phyloP scores from a whole-genome alignment of 2,888 invertebrate genomes.

The Parnassius orleans region DNA sequence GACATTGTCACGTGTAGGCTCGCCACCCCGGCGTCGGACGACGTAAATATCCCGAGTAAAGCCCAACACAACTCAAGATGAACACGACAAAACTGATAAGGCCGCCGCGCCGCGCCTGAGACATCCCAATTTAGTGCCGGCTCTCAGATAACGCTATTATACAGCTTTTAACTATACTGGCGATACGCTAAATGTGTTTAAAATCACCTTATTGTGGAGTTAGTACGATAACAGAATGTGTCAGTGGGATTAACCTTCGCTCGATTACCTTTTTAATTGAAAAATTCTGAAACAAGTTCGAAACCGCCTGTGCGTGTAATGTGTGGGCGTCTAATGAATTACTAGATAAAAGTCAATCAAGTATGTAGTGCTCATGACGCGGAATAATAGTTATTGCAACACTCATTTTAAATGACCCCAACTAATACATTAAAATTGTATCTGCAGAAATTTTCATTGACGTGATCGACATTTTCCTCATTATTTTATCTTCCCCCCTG shows the following conservation, averaged over 20 bases:
- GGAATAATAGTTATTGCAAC: slow-evolving; percentile 23
- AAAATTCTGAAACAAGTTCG: slow-evolving; percentile 27
- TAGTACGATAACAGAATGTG: slow-evolving; percentile 50
- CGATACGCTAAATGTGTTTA: slow-evolving; percentile 77
- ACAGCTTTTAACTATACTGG: slow-evolving; percentile 79
- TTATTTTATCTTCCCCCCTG: too few relatives aligned
- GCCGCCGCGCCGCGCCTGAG: slow-evolving; percentile 65
- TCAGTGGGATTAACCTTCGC: slow-evolving; percentile 43
- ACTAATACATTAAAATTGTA: too few relatives aligned
- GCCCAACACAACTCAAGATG: slow-evolving; percentile 80
- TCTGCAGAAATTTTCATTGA: too few relatives aligned
- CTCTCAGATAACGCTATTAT: slow-evolving; percentile 78
- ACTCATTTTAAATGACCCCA: neutral
- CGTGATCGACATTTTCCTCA: too few relatives aligned
- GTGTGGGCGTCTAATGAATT: slow-evolving; percentile 25
- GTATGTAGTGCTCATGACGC: slow-evolving; percentile 17
- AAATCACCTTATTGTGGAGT: slow-evolving; percentile 66
- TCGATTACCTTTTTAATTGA: slow-evolving; percentile 36
- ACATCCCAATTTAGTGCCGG: slow-evolving; percentile 80
- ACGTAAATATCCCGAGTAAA: slow-evolving; percentile 76
- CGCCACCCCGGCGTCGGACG: slow-evolving; percentile 58
- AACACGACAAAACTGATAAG: slow-evolving; percentile 80
- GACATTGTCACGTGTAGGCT: slow-evolving; percentile 67
- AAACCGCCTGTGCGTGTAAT: slow-evolving; percentile 18
- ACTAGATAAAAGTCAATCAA: slow-evolving; percentile 26